These are phyloP conservation scores for Epinephelus awoara DNA, from an alignment of 2,797 vertebrate genomes.

Conservation along the genomic window DNA sequence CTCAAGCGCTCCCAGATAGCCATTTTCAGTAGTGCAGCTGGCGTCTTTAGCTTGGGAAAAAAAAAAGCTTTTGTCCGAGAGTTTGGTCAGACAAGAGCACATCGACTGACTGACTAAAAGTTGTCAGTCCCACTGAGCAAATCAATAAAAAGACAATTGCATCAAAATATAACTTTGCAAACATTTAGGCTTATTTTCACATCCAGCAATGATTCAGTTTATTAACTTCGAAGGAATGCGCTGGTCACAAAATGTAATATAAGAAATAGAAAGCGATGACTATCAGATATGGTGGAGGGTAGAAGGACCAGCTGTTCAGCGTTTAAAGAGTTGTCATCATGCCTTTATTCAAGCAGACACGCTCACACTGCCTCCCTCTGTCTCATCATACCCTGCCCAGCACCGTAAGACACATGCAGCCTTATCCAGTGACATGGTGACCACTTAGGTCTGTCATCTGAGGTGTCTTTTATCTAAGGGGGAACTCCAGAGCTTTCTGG, in stretches of 20 bases:
- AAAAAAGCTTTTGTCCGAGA: too few relatives aligned
- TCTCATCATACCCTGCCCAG: constrained; percentile 13
- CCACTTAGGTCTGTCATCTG: constrained; percentile 12
- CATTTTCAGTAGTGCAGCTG: too few relatives aligned
- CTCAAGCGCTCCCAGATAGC: too few relatives aligned
- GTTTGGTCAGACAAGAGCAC: too few relatives aligned
- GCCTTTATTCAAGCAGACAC: constrained; percentile 22
- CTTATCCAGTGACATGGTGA: constrained; percentile 23
- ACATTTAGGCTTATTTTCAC: not conserved
- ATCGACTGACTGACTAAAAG: too few relatives aligned
- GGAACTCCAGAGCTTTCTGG: constrained; percentile 20
- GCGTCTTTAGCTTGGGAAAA: too few relatives aligned
- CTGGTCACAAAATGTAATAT: not conserved
- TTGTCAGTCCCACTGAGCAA: too few relatives aligned
- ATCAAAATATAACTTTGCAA: too few relatives aligned
- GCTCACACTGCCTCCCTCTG: not conserved
- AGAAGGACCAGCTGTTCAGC: constrained; percentile 11
- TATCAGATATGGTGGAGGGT: not conserved
- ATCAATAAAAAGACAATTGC: not conserved
- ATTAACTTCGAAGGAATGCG: not conserved
- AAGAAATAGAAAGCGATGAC: not conserved
- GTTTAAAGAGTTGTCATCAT: constrained; percentile 26
- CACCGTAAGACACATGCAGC: constrained; percentile 18
- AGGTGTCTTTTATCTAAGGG: constrained; percentile 26
- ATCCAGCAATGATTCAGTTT: not conserved